These are phyloP conservation scores for Dicyrtoma fusca DNA, from an alignment of 2,888 invertebrate genomes.

Conservation along the genomic window DNA sequence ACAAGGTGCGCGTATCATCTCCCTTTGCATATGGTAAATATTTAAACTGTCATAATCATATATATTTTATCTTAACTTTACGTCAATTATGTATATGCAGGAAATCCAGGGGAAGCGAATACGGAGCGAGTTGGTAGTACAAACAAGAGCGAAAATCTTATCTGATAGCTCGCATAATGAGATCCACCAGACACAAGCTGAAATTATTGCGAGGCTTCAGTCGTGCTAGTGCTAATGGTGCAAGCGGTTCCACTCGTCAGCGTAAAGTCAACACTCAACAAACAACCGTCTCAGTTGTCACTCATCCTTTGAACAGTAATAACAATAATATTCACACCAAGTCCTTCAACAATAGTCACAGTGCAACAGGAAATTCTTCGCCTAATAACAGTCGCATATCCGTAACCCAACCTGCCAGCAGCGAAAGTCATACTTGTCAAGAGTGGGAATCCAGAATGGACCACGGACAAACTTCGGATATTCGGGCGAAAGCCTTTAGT, in stretches of 20 bases:
- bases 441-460: constrained; percentile 40
- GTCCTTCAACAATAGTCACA: background rate
- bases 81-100: background rate
- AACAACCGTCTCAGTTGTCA: constrained; percentile 27
- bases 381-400: background rate
- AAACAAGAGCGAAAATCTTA: constrained; percentile 7
- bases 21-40: no score
- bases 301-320: constrained; percentile 20
- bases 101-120: background rate
- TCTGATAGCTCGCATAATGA: constrained; percentile 42
- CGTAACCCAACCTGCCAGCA: background rate
- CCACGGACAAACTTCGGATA: constrained; percentile 63
- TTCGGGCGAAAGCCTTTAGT: constrained; percentile 79
- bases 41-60: no score
- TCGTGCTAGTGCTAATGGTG: constrained; percentile 47
- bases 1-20: no score
- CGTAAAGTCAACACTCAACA: constrained; percentile 31
- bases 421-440: constrained; percentile 3
- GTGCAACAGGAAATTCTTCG: background rate
- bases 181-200: constrained; percentile 56
- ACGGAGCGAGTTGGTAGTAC: background rate
- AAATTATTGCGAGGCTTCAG: constrained; percentile 56
- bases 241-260: constrained; percentile 31
- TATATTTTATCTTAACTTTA: no score
- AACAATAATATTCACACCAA: constrained; percentile 37